Percentiles rank a stretch among this genome's conserved stretches.
Conservation (phyloP, 2,888 invertebrate species). For the Mylabris sibirica region DNA sequence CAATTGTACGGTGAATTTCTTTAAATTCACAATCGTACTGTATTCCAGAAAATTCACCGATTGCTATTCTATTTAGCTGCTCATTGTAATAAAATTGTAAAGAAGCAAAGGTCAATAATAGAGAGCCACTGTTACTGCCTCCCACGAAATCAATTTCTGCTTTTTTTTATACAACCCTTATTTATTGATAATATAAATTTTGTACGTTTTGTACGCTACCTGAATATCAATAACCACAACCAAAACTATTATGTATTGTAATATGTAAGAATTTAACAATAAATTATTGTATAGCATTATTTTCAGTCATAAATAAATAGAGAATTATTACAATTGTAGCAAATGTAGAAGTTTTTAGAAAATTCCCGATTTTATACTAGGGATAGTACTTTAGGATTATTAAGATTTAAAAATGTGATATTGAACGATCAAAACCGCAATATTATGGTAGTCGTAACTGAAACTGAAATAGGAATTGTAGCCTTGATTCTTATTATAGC, state of each 20-base stretch:
- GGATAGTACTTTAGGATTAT: background rate
- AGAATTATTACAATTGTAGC: background rate
- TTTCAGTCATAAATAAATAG: no score
- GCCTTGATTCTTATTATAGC: background rate
- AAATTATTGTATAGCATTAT: no score
- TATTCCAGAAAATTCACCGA: background rate
- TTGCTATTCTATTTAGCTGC: background rate
- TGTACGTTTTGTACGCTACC: slow-evolving; percentile 46
- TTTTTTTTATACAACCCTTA: slow-evolving; percentile 44
- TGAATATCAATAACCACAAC: slow-evolving; percentile 49
- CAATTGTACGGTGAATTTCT: background rate
- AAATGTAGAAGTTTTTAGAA: background rate
- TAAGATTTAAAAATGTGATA: background rate
- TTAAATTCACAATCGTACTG: background rate
- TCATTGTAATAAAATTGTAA: slow-evolving; percentile 10
- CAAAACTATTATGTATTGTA: background rate
- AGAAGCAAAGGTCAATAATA: background rate
- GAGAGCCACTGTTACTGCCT: slow-evolving; percentile 20
- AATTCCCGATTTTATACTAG: no score
- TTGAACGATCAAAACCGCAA: background rate
- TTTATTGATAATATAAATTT: slow-evolving; percentile 59
- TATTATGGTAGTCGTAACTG: background rate
- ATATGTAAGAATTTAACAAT: background rate
- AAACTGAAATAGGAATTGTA: background rate
- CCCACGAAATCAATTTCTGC: slow-evolving; percentile 35